These are phyloP conservation scores for Chironex yamaguchii DNA, from an alignment of 30 jellyfish, hydroid and myxozoan genomes.

Conservation along the genomic window DNA sequence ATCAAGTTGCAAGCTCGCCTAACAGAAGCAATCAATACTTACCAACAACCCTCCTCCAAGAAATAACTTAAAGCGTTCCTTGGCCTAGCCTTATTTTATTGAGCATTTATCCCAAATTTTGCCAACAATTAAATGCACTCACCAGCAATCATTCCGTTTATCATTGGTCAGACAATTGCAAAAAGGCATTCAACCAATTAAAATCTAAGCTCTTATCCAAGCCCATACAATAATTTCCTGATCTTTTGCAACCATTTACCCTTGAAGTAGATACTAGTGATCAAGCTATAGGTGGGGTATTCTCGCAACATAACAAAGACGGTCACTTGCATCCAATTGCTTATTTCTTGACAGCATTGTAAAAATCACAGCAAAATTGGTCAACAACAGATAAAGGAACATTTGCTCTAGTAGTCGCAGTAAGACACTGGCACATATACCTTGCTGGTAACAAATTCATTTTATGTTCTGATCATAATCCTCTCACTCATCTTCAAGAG, in stretches of 20 bases:
- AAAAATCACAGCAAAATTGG: slow-evolving; percentile 10
- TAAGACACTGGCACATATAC: slow-evolving; percentile 30
- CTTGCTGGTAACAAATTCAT: slow-evolving; percentile 21
- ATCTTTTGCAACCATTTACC: not conserved
- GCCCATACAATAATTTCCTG: slow-evolving; percentile 8
- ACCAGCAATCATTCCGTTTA: slow-evolving; percentile 1
- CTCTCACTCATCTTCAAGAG: slow-evolving; percentile 4
- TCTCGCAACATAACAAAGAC: slow-evolving; percentile 1
- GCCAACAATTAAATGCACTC: not conserved
- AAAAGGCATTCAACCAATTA: not conserved
- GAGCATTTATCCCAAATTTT: slow-evolving; percentile 31
- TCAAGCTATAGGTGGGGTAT: slow-evolving; percentile 26
- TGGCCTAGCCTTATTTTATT: slow-evolving; percentile 20
- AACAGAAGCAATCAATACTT: no score
- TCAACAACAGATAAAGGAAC: slow-evolving; percentile 20
- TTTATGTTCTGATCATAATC: slow-evolving; percentile 22
- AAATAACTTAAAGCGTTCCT: no score
- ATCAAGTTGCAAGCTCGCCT: no score
- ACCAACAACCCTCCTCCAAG: no score
- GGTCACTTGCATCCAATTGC: slow-evolving; percentile 10
- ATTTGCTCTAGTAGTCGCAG: slow-evolving; percentile 9
- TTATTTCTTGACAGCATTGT: slow-evolving; percentile 22
- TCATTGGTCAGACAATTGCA: slow-evolving; percentile 1
- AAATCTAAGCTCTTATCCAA: not conserved
- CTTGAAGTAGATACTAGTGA: slow-evolving; percentile 32